Evolutionary conservation across 1,140 invertebrate species (phyloP), one percentile per base, ranked within the genome.

Genomic region (Plodia interpunctella): DNA sequence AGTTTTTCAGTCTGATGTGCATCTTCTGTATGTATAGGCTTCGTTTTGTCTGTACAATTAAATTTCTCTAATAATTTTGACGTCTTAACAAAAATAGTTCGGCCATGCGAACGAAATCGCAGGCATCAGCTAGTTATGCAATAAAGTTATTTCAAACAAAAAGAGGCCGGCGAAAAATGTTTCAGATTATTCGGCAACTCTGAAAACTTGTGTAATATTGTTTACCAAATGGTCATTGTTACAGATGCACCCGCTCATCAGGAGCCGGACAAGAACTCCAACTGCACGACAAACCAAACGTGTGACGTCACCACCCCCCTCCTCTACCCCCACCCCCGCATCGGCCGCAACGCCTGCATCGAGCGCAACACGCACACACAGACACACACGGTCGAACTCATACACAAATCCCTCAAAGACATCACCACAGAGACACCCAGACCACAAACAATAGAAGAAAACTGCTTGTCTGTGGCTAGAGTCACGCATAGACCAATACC

Each of bases 291-390:
- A 0, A 35, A 55, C 0, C 76, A 74, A 20, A 72, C 70, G 57
- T 74, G 77, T 70, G 84, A 87, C 70, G 78, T 81, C 56, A 78
- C 76, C 13, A 82, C 83, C 0, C 84, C 83, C 13, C 76, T 87
- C 0, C 63, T 87, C 0, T 87, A 81, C 69, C 70, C 96, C 21
- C 95, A 96, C 69, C 95, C 96, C 0, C 94, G 97, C 82, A 96
- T 97, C 79, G 97, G 96, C 3, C 90, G 96, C 10, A 98, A 98
- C 91, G 95, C 96, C 0, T 97, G 96, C 68, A 92, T 96, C 72
- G 96, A 97, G 78, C 90, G 97, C 0, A 98, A 98, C 89, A 90
- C 96, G 8, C 93, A 95, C 70, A 91, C 90, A 19, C 74, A 78
- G 13, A 74, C 91, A 2, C 89, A 92, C 69, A 91, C 83, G 21